Evolutionary conservation across 2,113 vertebrate species (phyloP).

Genomic region (Osmerus eperlanus): DNA sequence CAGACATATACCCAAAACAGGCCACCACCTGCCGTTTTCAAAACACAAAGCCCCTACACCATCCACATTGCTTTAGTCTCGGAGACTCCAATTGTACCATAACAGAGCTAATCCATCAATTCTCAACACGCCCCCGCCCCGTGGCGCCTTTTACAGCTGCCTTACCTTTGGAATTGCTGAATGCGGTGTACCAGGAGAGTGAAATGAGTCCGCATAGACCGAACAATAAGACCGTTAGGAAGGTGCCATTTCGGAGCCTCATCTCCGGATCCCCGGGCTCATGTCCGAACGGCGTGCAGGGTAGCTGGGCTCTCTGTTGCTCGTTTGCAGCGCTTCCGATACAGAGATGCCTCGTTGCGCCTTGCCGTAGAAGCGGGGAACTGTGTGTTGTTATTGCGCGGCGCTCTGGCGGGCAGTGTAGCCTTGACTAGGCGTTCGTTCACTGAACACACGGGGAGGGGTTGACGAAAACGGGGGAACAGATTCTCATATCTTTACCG

Average conservation of each 20-base stretch:
- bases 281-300: constrained; percentile 71
- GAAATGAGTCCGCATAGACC: constrained; percentile 92
- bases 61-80: too few relatives aligned
- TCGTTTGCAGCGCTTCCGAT: constrained; percentile 5
- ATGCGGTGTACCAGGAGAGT: constrained; percentile 95
- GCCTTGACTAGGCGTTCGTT: background rate
- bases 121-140: background rate
- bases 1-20: background rate
- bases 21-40: background rate
- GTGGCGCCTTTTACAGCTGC: background rate
- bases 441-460: constrained; percentile 4
- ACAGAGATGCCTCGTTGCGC: background rate
- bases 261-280: constrained; percentile 78
- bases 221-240: constrained; percentile 92
- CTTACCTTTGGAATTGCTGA: constrained; percentile 93
- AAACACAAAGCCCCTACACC: background rate
- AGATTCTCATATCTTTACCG: background rate
- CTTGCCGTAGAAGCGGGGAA: background rate
- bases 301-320: constrained; percentile 19
- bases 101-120: background rate
- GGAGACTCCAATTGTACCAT: too few relatives aligned
- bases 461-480: background rate
- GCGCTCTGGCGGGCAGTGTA: background rate
- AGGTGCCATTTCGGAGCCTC: constrained; percentile 93
- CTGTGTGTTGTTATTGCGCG: background rate